Percentiles rank a stretch among this genome's conserved stretches.
Conservation (phyloP, 2,113 vertebrate genomes). For the Cygnus buccinator region DNA sequence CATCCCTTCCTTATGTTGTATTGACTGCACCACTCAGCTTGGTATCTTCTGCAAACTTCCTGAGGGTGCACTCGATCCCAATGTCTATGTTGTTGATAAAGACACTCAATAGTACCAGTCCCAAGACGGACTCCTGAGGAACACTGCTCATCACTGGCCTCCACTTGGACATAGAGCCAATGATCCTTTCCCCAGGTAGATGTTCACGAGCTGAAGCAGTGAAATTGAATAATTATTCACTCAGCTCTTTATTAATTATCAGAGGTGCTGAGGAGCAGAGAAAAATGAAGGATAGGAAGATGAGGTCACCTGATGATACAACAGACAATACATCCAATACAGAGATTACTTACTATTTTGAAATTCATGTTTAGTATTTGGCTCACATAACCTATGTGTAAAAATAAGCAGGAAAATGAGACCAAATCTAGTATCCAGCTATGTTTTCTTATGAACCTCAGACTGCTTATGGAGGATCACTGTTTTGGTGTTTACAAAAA, state of each 20-base stretch:
- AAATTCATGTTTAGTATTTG: not conserved
- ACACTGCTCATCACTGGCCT: no score
- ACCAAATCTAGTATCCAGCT: not conserved
- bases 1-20: no score
- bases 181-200: not conserved
- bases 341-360: not conserved
- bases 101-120: no score
- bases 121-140: no score
- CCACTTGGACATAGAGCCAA: no score
- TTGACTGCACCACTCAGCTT: no score
- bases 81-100: no score
- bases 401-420: not conserved
- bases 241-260: not conserved
- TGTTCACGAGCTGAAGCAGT: not conserved
- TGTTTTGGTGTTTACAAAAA: not conserved
- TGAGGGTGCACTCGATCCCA: no score
- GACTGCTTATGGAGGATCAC: not conserved
- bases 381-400: not conserved
- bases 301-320: not conserved
- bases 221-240: not conserved
- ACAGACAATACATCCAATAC: not conserved
- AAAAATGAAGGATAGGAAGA: not conserved
- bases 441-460: not conserved
- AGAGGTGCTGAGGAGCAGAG: not conserved
- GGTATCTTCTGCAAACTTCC: no score